A percentile compares a stretch with the other conserved stretches of the same genome.
phyloP scores from a whole-genome alignment of 2,888 invertebrate species.

The Dichetophora obliterata region DNA sequence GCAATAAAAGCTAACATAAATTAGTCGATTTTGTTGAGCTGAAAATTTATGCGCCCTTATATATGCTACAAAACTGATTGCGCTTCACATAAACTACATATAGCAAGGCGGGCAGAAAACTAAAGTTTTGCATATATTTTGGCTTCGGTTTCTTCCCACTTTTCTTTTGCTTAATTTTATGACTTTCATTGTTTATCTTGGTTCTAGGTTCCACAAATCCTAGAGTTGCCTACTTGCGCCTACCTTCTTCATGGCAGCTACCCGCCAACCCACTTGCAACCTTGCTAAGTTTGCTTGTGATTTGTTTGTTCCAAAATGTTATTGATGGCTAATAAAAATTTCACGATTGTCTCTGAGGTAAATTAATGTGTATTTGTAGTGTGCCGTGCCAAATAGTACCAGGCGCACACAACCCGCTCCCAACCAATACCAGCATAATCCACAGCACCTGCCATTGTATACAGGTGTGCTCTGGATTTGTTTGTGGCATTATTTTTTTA shows the following conservation, averaged over 20 bases:
- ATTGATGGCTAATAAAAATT: slow-evolving; percentile 59
- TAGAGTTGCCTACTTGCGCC: neutral
- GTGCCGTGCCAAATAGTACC: neutral
- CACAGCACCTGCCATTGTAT: neutral
- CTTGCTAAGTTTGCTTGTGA: slow-evolving; percentile 45
- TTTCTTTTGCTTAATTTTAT: too few species aligned
- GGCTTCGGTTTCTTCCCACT: neutral
- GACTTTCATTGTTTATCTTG: too few species aligned
- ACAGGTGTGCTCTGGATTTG: neutral
- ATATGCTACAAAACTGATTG: neutral
- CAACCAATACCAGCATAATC: neutral
- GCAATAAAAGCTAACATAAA: neutral
- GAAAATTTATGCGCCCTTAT: neutral
- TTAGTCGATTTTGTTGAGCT: neutral
- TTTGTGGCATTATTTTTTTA: neutral
- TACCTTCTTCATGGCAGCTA: neutral
- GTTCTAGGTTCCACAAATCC: neutral
- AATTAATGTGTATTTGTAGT: slow-evolving; percentile 36
- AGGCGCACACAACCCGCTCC: neutral
- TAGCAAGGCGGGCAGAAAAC: too few species aligned
- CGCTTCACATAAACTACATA: too few species aligned
- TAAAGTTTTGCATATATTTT: slow-evolving; percentile 1
- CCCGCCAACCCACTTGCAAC: neutral
- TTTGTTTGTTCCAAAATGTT: slow-evolving; percentile 54
- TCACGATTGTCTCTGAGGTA: slow-evolving; percentile 52